Evolutionary conservation across 2,113 vertebrate species (phyloP), one percentile per base, ranked within the genome.

Genomic region (Bungarus multicinctus): DNA sequence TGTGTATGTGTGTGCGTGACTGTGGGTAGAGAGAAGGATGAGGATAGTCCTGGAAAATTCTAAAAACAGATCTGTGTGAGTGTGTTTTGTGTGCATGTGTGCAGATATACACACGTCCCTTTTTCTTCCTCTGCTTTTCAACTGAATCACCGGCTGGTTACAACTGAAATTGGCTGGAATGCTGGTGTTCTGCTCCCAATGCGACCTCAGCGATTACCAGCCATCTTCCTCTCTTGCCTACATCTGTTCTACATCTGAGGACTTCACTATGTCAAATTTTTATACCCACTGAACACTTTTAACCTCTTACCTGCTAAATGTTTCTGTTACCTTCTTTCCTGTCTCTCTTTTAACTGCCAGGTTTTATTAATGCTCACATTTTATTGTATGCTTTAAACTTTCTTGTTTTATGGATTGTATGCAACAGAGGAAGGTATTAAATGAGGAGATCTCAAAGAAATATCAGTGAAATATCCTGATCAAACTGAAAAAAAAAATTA

Each of bases 181-280:
- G 97, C 96, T 96, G 96, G 97, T 95, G 97, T 95, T 97, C 97
- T 96, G 96, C 94, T 98, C 97, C 97, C 97, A 97, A 93, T 88
- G 52, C 92, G 97, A 97, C 97, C 97, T 96, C 95, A 94, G 96
- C 96, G 88, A 96, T 96, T 96, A 97, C 97, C 97, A 97, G 95
- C 96, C 97, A 97, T 96, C 97, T 97, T 97, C 97, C 96, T 96
- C 97, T 97, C 96, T 97, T 97, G 97, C 97, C 97, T 97, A 97
- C 98, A 98, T 98, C 97, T 98, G 98, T 97, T 98, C 97, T 97
- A 96, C 97, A 98, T 98, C 98, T 97, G 97, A 98, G 97, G 97
- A 97, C 97, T 96, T 97, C 96, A 97, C 97, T 97, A 97, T 96
- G 97, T 97, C 97, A 97, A 97, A 97, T 96, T 97, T 98, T 98